A percentile compares a stretch with the other conserved stretches of the same genome.
These are phyloP conservation scores for Plagodis pulveraria DNA, from an alignment of 2,888 invertebrate species.

Conservation along the genomic window DNA sequence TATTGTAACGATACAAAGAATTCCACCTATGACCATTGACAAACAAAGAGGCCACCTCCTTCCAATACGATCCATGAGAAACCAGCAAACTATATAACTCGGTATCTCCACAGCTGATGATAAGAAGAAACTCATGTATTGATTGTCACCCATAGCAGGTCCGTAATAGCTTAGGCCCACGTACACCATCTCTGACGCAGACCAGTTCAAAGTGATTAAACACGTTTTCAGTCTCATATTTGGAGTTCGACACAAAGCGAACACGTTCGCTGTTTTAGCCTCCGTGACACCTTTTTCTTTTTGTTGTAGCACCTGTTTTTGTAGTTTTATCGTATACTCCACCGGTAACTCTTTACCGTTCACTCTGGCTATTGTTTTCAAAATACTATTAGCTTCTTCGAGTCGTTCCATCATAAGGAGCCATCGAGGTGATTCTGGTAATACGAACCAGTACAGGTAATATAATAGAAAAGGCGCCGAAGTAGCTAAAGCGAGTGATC, in stretches of 20 bases:
- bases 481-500: conserved; percentile 90
- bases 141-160: conserved; percentile 93
- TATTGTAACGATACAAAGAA: conserved; percentile 93
- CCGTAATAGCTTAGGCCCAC: conserved; percentile 96
- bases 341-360: conserved; percentile 91
- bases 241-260: conserved; percentile 90
- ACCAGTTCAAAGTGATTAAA: conserved; percentile 95
- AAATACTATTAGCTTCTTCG: conserved; percentile 91
- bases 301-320: conserved; percentile 88
- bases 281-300: conserved; percentile 81
- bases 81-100: conserved; percentile 94
- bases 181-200: conserved; percentile 96
- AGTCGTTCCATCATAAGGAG: conserved; percentile 92
- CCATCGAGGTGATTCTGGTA: conserved; percentile 97
- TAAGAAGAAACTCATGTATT: conserved; percentile 94
- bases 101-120: conserved; percentile 95
- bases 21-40: conserved; percentile 93
- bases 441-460: conserved; percentile 93
- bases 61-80: conserved; percentile 95
- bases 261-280: conserved; percentile 78
- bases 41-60: conserved; percentile 95
- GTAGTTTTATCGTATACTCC: conserved; percentile 89
- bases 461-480: conserved; percentile 94
- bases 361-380: conserved; percentile 90
- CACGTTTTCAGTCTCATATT: conserved; percentile 95